Percentiles rank a stretch among this genome's conserved stretches.
Conservation (phyloP, 2,113 vertebrate genomes). For the crab-eating macaque (Macaca fascicularis) region T2T-MFA8v1.1 NC_088386.1:67333501-67334000, state of each 20-base stretch:
- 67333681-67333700: background rate
- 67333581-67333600: background rate
- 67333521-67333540: background rate
- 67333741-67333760: constrained; percentile 9
- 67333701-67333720: constrained; percentile 37
- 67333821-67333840: constrained; percentile 41
- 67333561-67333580: background rate
- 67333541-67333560: background rate
- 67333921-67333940: background rate
- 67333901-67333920: constrained; percentile 30
- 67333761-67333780: background rate
- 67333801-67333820: constrained; percentile 13
- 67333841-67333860: background rate
- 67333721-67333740: background rate
- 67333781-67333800: background rate
- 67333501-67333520: background rate
- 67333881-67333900: constrained; percentile 26
- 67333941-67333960: background rate
- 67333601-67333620: background rate
- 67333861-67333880: constrained; percentile 31
- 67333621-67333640: background rate
- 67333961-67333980: background rate
- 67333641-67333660: constrained; percentile 35
- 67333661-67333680: background rate
- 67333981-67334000: background rate